Base-by-base conservation (phyloP, 2,113 vertebrate species). In the Chamaea fasciata region DNA sequence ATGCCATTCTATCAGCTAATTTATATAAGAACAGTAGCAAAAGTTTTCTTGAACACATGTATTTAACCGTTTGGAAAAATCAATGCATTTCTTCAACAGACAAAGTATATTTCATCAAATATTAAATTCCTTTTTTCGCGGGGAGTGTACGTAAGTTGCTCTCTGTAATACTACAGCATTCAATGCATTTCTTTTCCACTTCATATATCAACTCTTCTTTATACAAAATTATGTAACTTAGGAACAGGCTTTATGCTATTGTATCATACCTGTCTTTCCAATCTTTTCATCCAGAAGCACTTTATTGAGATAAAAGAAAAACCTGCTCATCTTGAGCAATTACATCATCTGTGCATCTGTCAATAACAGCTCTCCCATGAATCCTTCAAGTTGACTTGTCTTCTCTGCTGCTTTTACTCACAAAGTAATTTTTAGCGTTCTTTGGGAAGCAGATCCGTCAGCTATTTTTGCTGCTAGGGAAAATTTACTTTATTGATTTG, bases 281-380 rank as follows among this genome's bases (percentile, higher is more conserved):
- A 12, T 90, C 59, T 91, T 92, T 94, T 94, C 17, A 86, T 92
- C 79, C 65, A 53, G 30, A 93, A 95, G 79, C 70, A 35, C 75
- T 97, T 91, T 95, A 90, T n/a, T 53, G 67, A 92, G 83, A 94
- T 92, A 59, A 94, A 96, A 97, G 92, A 69, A 96, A 95, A 96
- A 70, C 74, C 79, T 96, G 83, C 63, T 96, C 73, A 78, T 94
- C 71, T 82, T 39, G 42, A 95, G 81, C 89, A 88, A 69, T 95
- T 92, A 87, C 78, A 76, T 94, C 80, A 82, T 63, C 67, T 67
- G 95, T 1, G 3, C 85, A 52, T 90, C 88, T 94, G 88, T 76
- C 94, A 92, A 86, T 96, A 96, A 80, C 44, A 78, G 87, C 78
- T 95, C 87, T 96, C 89, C 65, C 69, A 10, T 70, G 84, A 86